Percentiles rank a stretch among this genome's conserved stretches.
phyloP scores from a whole-genome alignment of 1,140 invertebrate genomes.

The Atopsyche davidsoni region DNA sequence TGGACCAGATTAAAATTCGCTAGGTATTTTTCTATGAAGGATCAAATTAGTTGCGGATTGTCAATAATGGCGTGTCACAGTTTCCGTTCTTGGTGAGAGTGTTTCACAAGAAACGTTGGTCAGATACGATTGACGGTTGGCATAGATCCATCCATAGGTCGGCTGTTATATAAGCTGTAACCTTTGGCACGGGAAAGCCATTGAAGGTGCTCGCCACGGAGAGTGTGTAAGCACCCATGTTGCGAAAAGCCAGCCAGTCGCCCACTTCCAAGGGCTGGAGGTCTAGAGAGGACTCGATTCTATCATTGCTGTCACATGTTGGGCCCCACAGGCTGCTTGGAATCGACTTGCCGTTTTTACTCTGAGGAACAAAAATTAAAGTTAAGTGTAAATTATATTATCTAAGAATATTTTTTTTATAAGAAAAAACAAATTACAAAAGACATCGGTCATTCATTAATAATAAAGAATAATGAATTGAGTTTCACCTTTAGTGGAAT shows the following conservation, averaged over 20 bases:
- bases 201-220: conserved; percentile 85
- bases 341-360: conserved; percentile 22
- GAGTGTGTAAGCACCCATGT: conserved; percentile 94
- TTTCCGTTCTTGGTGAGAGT: too few relatives aligned
- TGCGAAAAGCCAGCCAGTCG: conserved; percentile 79
- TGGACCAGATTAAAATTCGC: too few relatives aligned
- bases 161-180: conserved; percentile 34
- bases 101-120: too few relatives aligned
- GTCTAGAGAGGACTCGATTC: conserved; percentile 62
- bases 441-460: neutral
- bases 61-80: too few relatives aligned
- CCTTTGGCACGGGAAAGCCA: conserved; percentile 63
- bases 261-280: conserved; percentile 74
- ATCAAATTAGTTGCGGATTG: too few relatives aligned
- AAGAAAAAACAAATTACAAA: neutral
- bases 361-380: conserved; percentile 24
- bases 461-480: too few relatives aligned
- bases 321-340: conserved; percentile 82
- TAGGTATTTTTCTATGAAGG: too few relatives aligned
- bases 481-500: conserved; percentile 56
- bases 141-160: too few relatives aligned
- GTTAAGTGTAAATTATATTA: neutral
- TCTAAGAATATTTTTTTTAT: neutral
- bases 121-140: too few relatives aligned
- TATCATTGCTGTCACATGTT: conserved; percentile 90